Base-by-base conservation (phyloP, 2,113 vertebrate genomes). In the Odocoileus virginianus region DNA sequence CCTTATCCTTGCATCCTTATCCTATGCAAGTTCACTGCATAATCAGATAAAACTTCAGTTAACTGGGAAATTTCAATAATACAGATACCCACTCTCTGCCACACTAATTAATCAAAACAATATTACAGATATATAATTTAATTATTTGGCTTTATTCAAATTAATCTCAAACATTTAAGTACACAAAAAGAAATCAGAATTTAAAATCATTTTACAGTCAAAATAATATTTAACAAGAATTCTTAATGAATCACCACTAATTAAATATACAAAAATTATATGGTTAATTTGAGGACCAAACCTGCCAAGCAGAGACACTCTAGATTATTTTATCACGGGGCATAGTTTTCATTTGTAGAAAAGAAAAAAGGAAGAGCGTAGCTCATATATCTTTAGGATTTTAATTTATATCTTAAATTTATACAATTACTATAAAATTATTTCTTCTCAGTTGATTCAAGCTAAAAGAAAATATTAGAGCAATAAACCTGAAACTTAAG, bases 401-500 rank as follows among this genome's bases (percentile, higher is more conserved):
- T 94, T 76, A 87, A 91, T 78, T 81, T 95, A 89, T 57, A 92
- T 27, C 52, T 94, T 82, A 67, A 60, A 93, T 79, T n/a, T 61
- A 45, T 74, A 74, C 89, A 90, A 78, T 82, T 94, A 92, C 82
- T 84, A 88, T 76, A 87, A 91, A 88, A 93, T 23, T 87, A 97
- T 89, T 11, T 58, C 84, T n/a, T 96, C 81, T 81, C 57, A 87
- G 19, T 87, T 74, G 74, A 74, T 71, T 85, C 16, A 85, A 93
- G n/a, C 47, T 93, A 74, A 83, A 87, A 45, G 43, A 88, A 92
- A 88, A 87, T 45, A 92, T 58, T 45, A 87, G 28, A 87, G 79
- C 76, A 94, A 89, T 85, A 97, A 95, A 85, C 84, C 76, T 87
- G 28, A 97, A 90, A 84, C 40, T 93, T 33, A 83, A 82, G 91